phyloP scores from a whole-genome alignment of 1,140 invertebrate genomes.

The Drosophila cardini region DNA sequence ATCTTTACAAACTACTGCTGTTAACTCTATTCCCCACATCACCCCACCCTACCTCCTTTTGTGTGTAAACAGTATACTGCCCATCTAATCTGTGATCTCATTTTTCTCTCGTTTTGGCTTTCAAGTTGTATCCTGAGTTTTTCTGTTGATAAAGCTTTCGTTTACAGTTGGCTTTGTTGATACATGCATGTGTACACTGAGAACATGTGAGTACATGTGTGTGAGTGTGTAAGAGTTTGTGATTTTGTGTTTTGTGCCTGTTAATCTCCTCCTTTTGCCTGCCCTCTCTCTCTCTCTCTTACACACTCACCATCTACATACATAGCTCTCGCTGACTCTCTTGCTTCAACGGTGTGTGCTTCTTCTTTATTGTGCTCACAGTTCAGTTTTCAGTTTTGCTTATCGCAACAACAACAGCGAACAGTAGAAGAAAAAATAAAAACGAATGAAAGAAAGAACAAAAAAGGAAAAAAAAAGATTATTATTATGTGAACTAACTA shows the following conservation, averaged over 20 bases:
- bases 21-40: background rate
- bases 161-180: constrained; percentile 10
- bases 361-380: constrained; percentile 22
- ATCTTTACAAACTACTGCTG: too few relatives aligned
- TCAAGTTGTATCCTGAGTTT: constrained; percentile 28
- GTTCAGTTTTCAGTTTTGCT: constrained; percentile 52
- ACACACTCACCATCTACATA: too few relatives aligned
- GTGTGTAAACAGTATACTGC: background rate
- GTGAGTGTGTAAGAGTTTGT: background rate
- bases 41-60: too few relatives aligned
- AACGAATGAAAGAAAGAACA: constrained; percentile 19
- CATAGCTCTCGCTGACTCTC: too few relatives aligned
- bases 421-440: constrained; percentile 26
- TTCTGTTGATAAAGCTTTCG: constrained; percentile 23
- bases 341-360: background rate
- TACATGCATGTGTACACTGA: background rate
- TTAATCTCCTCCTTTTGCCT: constrained; percentile 4
- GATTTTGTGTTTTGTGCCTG: constrained; percentile 5
- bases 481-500: constrained; percentile 80
- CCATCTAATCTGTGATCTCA: constrained; percentile 2
- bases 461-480: constrained; percentile 57
- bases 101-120: constrained; percentile 15
- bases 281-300: background rate
- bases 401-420: constrained; percentile 50
- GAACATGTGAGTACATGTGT: background rate